Evolutionary conservation across 2,113 vertebrate genomes (phyloP).

Genomic region (Cercocebus atys): DNA sequence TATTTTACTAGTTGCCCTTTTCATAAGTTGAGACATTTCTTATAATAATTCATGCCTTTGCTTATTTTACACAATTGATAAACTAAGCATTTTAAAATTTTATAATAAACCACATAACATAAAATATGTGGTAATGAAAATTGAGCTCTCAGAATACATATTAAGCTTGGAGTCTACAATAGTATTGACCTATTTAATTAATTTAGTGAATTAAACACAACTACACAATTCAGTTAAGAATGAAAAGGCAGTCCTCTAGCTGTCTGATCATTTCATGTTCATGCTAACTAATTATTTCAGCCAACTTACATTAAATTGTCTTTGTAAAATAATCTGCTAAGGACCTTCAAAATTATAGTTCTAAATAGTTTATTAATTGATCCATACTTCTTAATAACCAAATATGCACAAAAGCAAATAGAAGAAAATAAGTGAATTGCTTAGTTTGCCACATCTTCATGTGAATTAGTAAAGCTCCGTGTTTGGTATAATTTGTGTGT

Average conservation of each 20-base stretch:
- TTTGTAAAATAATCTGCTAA: constrained; percentile 1
- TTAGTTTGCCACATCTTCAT: not conserved
- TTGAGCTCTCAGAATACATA: not conserved
- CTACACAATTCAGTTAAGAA: not conserved
- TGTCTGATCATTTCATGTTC: not conserved
- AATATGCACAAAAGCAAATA: not conserved
- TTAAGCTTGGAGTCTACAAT: not conserved
- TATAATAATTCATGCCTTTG: not conserved
- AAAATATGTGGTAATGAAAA: not conserved
- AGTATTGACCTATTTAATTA: not conserved
- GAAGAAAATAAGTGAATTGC: not conserved
- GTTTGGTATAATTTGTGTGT: not conserved
- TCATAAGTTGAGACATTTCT: not conserved
- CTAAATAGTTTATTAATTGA: not conserved
- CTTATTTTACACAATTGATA: not conserved
- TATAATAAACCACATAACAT: not conserved
- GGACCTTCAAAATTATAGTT: not conserved
- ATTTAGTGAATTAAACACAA: not conserved
- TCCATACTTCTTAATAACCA: not conserved
- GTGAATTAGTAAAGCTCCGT: not conserved
- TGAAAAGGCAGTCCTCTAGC: not conserved
- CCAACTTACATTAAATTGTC: not conserved
- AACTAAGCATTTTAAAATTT: not conserved
- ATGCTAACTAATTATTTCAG: constrained; percentile 16
- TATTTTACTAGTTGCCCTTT: not conserved